Base-by-base conservation (phyloP, 2,113 vertebrate genomes). In the Struthio camelus region DNA sequence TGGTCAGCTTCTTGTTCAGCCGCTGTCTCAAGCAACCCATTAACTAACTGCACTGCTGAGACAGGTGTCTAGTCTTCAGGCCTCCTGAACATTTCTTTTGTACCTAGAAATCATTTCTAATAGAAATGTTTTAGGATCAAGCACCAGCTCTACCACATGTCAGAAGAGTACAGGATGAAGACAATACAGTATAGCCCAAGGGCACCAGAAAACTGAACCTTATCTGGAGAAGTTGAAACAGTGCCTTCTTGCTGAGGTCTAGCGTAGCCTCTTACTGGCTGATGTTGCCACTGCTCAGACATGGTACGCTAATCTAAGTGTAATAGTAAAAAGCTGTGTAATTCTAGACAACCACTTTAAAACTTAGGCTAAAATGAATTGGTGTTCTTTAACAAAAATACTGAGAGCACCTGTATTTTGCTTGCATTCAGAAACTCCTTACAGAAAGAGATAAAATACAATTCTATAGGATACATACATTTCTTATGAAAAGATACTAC, bases 241-340 rank as follows among this genome's bases (percentile, higher is more conserved):
- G 18, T 7, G 6, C 14, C 3, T 73, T 79, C 89, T 50, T 51
- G 38, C 9, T 32, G 54, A 70, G 28, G 10, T 51, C 34, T 80
- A 56, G 3, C 36, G 30, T 40, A n/a, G 62, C 4, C 27, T 66
- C 18, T 30, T 25, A 2, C 2, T 12, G 2, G 34, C 3, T 11
- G 71, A 58, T 3, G 24, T 23, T 66, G 58, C 23, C 30, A 15
- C 51, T 46, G 38, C 27, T 70, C 72, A 83, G 42, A 61, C 10
- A 5, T 0, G 0, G 2, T 27, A 20, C 0, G 3, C 18, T 67
- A n/a, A 61, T 19, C 42, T 58, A 6, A 83, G 19, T 18, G 5
- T 7, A 67, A 67, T 5, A 58, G 11, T 22, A 44, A 58, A 71
- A 51, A 4, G 9, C 3, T 32, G 90, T 71, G 28, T 53, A 40